These are phyloP conservation scores for Saccostrea echinata DNA, from an alignment of 1,140 invertebrate species.

Conservation along the genomic window DNA sequence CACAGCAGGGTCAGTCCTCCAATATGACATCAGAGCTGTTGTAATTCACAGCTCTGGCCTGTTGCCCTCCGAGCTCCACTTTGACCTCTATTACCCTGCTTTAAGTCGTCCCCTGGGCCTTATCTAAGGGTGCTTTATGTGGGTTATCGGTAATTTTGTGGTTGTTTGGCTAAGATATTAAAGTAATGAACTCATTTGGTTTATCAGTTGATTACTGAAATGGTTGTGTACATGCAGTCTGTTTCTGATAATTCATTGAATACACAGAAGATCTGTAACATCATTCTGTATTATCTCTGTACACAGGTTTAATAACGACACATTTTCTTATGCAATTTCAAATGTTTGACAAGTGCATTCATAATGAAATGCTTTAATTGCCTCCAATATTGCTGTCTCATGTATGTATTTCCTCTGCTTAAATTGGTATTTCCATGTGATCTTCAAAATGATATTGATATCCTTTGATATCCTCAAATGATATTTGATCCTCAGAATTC, in stretches of 20 bases:
- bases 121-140: neutral
- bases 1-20: neutral
- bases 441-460: neutral
- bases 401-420: neutral
- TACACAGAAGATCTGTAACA: neutral
- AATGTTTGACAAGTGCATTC: neutral
- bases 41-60: neutral
- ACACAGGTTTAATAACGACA: neutral
- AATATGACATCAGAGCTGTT: neutral
- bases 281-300: neutral
- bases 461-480: neutral
- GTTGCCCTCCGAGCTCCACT: neutral
- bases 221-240: conserved; percentile 6
- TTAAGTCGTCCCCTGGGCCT: conserved; percentile 21
- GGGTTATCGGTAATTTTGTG: conserved; percentile 27
- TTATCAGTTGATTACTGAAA: conserved; percentile 21
- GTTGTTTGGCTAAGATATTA: conserved; percentile 9
- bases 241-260: neutral
- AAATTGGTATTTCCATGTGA: neutral
- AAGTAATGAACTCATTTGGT: conserved; percentile 5
- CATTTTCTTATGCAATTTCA: neutral
- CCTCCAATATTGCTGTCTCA: neutral
- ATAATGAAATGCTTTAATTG: no score
- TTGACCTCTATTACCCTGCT: neutral
- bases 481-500: neutral